These are phyloP conservation scores for Polyommatus icarus DNA, from an alignment of 2,888 invertebrate genomes.

Conservation along the genomic window DNA sequence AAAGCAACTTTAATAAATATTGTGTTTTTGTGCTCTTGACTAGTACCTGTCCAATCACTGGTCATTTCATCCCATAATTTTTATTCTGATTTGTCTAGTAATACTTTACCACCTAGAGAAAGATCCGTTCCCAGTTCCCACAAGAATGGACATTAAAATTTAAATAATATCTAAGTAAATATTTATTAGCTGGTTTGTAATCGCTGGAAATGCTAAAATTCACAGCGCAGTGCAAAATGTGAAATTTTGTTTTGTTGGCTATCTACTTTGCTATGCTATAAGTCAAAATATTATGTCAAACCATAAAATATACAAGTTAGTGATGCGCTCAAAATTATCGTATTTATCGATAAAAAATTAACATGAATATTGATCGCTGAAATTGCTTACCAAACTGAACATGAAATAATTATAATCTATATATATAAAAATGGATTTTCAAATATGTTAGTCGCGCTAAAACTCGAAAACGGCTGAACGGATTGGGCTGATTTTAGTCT, in stretches of 20 bases:
- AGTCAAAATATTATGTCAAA: not conserved
- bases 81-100: not conserved
- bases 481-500: too few species aligned
- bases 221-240: not conserved
- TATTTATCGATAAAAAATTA: not conserved
- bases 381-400: too few species aligned
- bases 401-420: not conserved
- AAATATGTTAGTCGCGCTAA: too few species aligned
- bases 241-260: not conserved
- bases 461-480: too few species aligned
- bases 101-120: not conserved
- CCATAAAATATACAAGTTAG: not conserved
- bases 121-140: not conserved
- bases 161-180: not conserved
- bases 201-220: not conserved
- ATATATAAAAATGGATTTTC: too few species aligned
- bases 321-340: not conserved
- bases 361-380: too few species aligned
- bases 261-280: not conserved
- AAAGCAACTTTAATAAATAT: too few species aligned
- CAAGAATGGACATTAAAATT: not conserved
- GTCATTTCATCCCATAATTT: not conserved
- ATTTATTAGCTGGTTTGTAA: not conserved
- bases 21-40: too few species aligned
- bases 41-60: too few species aligned